Base-by-base conservation (phyloP, 2,797 vertebrate species). In the Gymnopithys bicolor region DNA sequence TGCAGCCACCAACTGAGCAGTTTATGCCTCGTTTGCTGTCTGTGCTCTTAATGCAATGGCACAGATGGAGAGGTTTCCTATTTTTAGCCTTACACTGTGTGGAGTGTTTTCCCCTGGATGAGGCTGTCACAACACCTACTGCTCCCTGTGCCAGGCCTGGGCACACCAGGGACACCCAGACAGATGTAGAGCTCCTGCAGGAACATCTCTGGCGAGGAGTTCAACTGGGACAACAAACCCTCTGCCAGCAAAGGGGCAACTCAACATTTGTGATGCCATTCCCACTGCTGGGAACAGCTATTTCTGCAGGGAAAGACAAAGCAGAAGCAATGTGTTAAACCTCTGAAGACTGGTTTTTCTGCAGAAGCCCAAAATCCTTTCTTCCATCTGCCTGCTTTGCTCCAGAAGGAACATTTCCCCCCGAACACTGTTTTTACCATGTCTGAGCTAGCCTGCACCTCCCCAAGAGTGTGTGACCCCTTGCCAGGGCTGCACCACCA, bases 401-500 rank as follows among this genome's bases (percentile, higher is more conserved):
- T 74, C 23, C 58, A 45, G 73, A 9, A 43, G 45, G 56, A 66
- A 35, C 6, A 0, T 30, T 56, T 89, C 49, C 4, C 4, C 48
- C 46, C 32, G 30, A 24, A 11, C 30, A 0, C 17, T 0, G 1
- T 33, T 79, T 37, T 24, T 51, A 9, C 5, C 10, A 4, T 5
- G 6, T 4, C 48, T 6, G 7, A 64, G 37, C 51, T 73, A 41
- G 25, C 13, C 58, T 33, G 69, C 30, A 51, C 43, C 30, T 4
- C 32, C 30, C 70, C 2, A 2, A 13, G 56, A 21, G 28, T n/a
- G 9, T 12, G 3, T 19, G 8, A 3, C 13, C 46, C 58, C 30
- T 43, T 6, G 2, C 13, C 3, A 1, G 30, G 33, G 32, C 59
- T 17, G 45, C 2, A 9, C 13, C 70, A 1, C 4, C 43, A 8